These are phyloP conservation scores for Rhagologus leucostigma DNA, from an alignment of 2,113 vertebrate species.

Conservation along the genomic window DNA sequence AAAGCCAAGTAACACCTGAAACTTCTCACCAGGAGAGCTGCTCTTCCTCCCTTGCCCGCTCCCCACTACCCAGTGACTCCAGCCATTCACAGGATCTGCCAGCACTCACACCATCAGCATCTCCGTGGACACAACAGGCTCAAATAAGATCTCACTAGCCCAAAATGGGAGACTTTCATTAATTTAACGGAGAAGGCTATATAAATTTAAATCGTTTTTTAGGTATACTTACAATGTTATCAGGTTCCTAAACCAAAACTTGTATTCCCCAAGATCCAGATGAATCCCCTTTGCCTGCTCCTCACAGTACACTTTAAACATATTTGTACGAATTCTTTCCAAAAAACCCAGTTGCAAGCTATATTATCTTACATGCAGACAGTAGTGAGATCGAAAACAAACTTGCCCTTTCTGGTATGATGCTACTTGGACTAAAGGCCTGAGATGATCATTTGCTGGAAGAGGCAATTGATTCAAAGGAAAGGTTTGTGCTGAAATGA, in stretches of 20 bases:
- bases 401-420: background rate
- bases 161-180: background rate
- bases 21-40: background rate
- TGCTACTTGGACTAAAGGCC: background rate
- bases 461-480: background rate
- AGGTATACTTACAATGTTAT: background rate
- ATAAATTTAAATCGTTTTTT: background rate
- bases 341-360: background rate
- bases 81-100: background rate
- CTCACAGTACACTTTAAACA: background rate
- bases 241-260: background rate
- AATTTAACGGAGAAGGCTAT: background rate
- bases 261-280: background rate
- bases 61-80: slow-evolving; percentile 8
- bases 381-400: background rate
- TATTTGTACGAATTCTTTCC: background rate
- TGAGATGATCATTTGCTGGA: background rate
- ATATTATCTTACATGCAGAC: background rate
- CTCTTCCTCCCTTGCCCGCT: background rate
- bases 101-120: background rate
- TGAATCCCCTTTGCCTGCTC: background rate
- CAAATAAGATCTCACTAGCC: background rate
- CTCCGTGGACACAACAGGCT: background rate
- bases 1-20: background rate
- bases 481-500: background rate